Base-by-base conservation (phyloP, 2,113 vertebrate species). In the Strigops habroptila region DNA sequence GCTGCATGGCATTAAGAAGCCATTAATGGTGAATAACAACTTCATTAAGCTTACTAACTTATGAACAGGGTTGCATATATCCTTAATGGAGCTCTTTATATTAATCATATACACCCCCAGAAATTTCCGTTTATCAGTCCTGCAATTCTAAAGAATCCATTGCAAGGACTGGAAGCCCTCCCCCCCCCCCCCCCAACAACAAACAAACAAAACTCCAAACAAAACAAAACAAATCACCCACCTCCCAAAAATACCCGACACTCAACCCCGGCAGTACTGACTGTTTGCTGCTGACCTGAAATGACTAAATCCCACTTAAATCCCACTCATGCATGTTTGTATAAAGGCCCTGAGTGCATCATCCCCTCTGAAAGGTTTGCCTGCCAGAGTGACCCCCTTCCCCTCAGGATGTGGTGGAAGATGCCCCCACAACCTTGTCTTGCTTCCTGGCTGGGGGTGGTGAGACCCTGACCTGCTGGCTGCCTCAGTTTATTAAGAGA, bases 11-110 rank as follows among this genome's bases (percentile, higher is more conserved):
- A 60, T 77, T 90, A 94, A 73, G 81, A 91, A 88, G n/a, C 27
- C 17, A 33, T 86, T 74, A 69, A 12, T 68, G 28, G 14, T 43
- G 33, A 73, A 59, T 48, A 86, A 78, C 23, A 77, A 68, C 63
- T 82, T 93, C 78, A 86, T 88, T 92, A 83, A 90, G 9, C 10
- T 22, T 83, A n/a, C 19, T 43, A 44, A 75, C 6, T 90, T 78
- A 75, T 41, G 55, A 88, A 83, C 14, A 55, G 39, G 25, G 7
- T 83, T 83, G 18, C 18, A 23, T 68, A 12, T 60, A 51, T 55
- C 39, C 41, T 77, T 48, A 80, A 39, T 22, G 11, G 24, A 68
- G 6, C 10, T 51, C 28, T 77, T 86, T 39, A 30, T 67, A 80
- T 43, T 88, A 64, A 43, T 35, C 16, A 23, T 30, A 23, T 67